Conservation (phyloP, 2,113 vertebrate genomes). For the Haemorhous mexicanus region DNA sequence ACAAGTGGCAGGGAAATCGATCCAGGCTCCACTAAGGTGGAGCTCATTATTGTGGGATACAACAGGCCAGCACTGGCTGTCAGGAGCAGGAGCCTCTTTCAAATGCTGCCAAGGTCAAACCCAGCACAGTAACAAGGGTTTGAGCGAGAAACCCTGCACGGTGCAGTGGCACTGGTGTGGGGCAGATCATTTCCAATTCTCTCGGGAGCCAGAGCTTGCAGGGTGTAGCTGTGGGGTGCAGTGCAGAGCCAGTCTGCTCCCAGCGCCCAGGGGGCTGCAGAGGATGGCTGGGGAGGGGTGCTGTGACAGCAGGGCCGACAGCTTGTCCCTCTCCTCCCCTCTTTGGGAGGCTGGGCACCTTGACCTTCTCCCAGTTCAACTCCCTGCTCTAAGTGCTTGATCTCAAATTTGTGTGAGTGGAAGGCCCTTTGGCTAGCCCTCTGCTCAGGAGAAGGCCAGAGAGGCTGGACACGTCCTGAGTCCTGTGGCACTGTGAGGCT, state of each 20-base stretch:
- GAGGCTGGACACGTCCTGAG: rapidly evolving
- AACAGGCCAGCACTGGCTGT: neutral
- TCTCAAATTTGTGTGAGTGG: neutral
- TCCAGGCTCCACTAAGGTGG: neutral
- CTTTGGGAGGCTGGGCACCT: rapidly evolving
- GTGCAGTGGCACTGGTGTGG: rapidly evolving
- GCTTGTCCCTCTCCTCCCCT: neutral
- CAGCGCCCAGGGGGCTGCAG: rapidly evolving
- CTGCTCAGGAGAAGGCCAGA: neutral
- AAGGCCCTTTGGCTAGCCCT: neutral
- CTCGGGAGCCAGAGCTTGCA: rapidly evolving
- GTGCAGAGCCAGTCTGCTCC: neutral
- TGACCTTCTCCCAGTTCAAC: neutral
- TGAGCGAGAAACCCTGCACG: neutral
- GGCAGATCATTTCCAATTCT: neutral
- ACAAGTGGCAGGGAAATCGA: constrained; percentile 35
- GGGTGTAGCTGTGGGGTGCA: neutral
- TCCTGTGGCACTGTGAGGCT: neutral
- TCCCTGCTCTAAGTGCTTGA: neutral
- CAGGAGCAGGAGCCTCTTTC: neutral
- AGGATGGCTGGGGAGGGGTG: neutral
- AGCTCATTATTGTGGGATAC: constrained; percentile 29
- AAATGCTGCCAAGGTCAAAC: constrained; percentile 33
- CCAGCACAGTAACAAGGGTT: neutral
- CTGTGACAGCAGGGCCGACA: neutral